Evolutionary conservation across 2,113 vertebrate species (phyloP).

Genomic region (Amphiprion ocellaris): DNA sequence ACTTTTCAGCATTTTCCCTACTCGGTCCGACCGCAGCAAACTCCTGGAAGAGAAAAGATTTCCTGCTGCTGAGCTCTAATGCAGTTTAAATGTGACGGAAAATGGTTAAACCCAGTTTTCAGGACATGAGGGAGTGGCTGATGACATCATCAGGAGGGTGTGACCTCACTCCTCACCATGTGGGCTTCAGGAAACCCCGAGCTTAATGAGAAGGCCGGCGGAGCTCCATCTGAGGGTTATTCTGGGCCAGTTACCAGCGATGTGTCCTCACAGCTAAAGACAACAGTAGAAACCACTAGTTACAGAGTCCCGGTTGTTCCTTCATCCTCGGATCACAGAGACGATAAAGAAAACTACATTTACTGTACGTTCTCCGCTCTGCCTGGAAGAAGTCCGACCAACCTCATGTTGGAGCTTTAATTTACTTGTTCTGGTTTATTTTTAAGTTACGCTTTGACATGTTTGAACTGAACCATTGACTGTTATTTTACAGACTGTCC

Average conservation of each 20-base stretch:
- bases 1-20: too few relatives aligned
- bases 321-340: slow-evolving; percentile 13
- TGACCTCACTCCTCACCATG: slow-evolving; percentile 6
- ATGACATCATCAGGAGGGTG: slow-evolving; percentile 45
- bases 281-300: slow-evolving; percentile 33
- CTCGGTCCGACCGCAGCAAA: too few relatives aligned
- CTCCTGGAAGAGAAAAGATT: too few relatives aligned
- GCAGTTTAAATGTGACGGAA: not conserved
- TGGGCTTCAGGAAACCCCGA: slow-evolving; percentile 49
- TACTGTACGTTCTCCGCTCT: not conserved
- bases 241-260: slow-evolving; percentile 4
- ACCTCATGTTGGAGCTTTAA: not conserved
- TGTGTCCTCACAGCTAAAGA: slow-evolving; percentile 28
- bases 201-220: slow-evolving; percentile 20
- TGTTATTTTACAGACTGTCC: too few relatives aligned
- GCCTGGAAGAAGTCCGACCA: not conserved
- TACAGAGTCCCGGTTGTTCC: slow-evolving; percentile 22
- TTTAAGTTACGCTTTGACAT: too few relatives aligned
- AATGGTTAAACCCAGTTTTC: not conserved
- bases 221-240: slow-evolving; percentile 9
- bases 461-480: too few relatives aligned
- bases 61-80: too few relatives aligned
- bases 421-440: not conserved
- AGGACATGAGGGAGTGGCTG: slow-evolving; percentile 15
- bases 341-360: not conserved